These are phyloP conservation scores for Drosophila peninsularis DNA, from an alignment of 2,888 invertebrate species.

Conservation along the genomic window DNA sequence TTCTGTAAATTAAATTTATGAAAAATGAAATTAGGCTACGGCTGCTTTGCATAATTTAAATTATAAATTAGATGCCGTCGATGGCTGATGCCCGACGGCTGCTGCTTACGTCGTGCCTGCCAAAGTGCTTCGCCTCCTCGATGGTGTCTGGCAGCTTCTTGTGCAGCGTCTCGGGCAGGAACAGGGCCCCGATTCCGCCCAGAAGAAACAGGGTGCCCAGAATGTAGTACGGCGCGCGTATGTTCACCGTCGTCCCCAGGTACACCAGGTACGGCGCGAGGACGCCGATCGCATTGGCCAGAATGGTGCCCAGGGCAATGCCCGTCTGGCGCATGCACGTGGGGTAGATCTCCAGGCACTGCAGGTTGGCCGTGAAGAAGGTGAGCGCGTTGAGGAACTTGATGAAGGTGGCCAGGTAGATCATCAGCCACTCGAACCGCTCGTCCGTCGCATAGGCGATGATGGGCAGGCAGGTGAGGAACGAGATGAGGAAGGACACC, in stretches of 20 bases:
- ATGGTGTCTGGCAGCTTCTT: constrained; percentile 88
- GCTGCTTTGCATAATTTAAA: constrained; percentile 70
- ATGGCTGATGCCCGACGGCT: constrained; percentile 17
- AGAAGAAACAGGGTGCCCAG: constrained; percentile 84
- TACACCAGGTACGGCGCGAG: constrained; percentile 87
- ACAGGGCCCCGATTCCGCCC: constrained; percentile 85
- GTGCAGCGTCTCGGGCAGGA: constrained; percentile 88
- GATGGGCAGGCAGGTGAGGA: constrained; percentile 84
- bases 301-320: constrained; percentile 86
- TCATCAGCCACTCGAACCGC: constrained; percentile 78
- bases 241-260: constrained; percentile 85
- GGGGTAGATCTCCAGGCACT: constrained; percentile 89
- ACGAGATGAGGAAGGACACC: constrained; percentile 84
- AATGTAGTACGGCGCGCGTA: constrained; percentile 85
- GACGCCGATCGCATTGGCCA: constrained; percentile 86
- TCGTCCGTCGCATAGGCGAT: constrained; percentile 83
- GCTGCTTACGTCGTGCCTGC: constrained; percentile 84
- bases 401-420: constrained; percentile 84
- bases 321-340: constrained; percentile 89
- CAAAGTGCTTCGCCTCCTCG: constrained; percentile 87
- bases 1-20: constrained; percentile 78
- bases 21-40: constrained; percentile 70
- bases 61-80: constrained; percentile 66
- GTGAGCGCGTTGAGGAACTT: constrained; percentile 86
- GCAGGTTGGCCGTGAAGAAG: constrained; percentile 87